Conservation (phyloP, 2,888 invertebrate genomes). For the Podotricha telesiphe region DNA sequence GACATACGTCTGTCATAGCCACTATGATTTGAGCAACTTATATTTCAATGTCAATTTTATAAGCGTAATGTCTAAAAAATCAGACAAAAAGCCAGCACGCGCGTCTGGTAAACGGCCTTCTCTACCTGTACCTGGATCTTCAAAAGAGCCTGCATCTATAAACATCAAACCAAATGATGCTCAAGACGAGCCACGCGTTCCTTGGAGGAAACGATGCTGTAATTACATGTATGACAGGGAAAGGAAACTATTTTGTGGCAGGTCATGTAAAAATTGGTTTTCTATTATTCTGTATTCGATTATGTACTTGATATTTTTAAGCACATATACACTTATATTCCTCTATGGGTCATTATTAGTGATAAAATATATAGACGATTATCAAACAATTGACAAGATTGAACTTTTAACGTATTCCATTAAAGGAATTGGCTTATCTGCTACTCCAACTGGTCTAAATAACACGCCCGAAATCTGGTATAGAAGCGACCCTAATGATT, state of each 20-base stretch:
- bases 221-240: slow-evolving; percentile 58
- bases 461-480: slow-evolving; percentile 67
- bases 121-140: slow-evolving; percentile 41
- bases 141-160: slow-evolving; percentile 32
- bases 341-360: slow-evolving; percentile 57
- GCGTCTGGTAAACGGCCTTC: slow-evolving; percentile 34
- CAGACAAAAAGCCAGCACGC: slow-evolving; percentile 18
- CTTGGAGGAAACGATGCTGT: slow-evolving; percentile 47
- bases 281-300: slow-evolving; percentile 58
- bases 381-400: slow-evolving; percentile 47
- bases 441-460: slow-evolving; percentile 60
- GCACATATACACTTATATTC: slow-evolving; percentile 61
- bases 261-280: slow-evolving; percentile 65
- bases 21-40: slow-evolving; percentile 9
- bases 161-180: slow-evolving; percentile 1
- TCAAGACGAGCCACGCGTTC: slow-evolving; percentile 22
- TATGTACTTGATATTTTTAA: slow-evolving; percentile 65
- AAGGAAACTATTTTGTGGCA: slow-evolving; percentile 54
- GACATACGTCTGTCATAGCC: slow-evolving; percentile 20
- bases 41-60: slow-evolving; percentile 23
- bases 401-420: slow-evolving; percentile 55
- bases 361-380: slow-evolving; percentile 53
- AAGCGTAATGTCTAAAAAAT: slow-evolving; percentile 37
- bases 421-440: slow-evolving; percentile 66
- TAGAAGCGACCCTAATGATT: slow-evolving; percentile 54